Base-by-base conservation (phyloP, 1,140 invertebrate species). In the Apolygus lucorum region DNA sequence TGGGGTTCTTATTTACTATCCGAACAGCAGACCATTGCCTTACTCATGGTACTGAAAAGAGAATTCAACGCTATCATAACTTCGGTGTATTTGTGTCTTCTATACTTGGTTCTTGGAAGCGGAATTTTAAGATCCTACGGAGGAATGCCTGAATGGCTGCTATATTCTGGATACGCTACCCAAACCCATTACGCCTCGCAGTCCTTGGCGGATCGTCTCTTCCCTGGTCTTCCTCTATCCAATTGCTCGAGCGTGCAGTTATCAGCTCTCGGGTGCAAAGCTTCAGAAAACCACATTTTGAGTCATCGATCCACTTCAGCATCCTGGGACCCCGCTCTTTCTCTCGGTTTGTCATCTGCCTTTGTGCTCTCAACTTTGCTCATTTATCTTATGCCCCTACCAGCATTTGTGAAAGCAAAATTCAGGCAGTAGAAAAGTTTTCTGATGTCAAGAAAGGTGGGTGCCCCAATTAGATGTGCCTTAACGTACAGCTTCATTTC, bases 401-500 rank as follows among this genome's bases (percentile, higher is more conserved):
- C 93, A 0, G 85, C 87, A n/a, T 91, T 88, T 76, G 83, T 95
- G 2, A 93, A 91, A 77, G 86, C 88, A 25, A 96, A 96, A 80
- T 96, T 95, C 79, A 85, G 91, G 76, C 91, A 92, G 77, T 91
- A 79, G n/a, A n/a, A n/a, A n/a, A n/a, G n/a, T n/a, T n/a, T n/a
- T n/a, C n/a, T n/a, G n/a, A n/a, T n/a, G n/a, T n/a, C n/a, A n/a
- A n/a, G n/a, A n/a, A n/a, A n/a, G n/a, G n/a, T n/a, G n/a, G n/a
- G n/a, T n/a, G n/a, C n/a, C n/a, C n/a, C n/a, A n/a, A n/a, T n/a
- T n/a, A n/a, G n/a, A n/a, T n/a, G n/a, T n/a, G n/a, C n/a, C n/a
- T n/a, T n/a, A n/a, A n/a, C n/a, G n/a, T n/a, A n/a, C n/a, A n/a
- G n/a, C n/a, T n/a, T n/a, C n/a, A n/a, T n/a, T n/a, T n/a, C n/a